Evolutionary conservation across 2,113 vertebrate genomes (phyloP), one percentile per base, ranked within the genome.

Genomic region (Amphiprion percula): DNA sequence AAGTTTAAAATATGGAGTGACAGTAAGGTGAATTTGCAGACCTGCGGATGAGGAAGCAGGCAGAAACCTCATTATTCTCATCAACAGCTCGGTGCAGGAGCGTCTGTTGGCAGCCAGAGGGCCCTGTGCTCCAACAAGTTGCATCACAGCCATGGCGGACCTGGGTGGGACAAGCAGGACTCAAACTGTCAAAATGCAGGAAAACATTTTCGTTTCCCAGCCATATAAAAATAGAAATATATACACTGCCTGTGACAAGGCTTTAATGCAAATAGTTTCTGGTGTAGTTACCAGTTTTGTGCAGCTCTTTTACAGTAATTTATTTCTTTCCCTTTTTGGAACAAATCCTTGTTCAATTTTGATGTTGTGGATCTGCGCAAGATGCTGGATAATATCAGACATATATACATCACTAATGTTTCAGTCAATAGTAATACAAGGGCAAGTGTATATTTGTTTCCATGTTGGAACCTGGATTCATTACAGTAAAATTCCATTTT

Each of bases 11-110:
- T 56, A 19, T 77, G 46, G 8, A 67, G 24, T 21, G 3, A 17
- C 2, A 0, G 10, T 47, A n/a, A 37, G 19, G 46, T 65, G 8
- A 55, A 1, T 0, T 53, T n/a, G 23, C 86, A 68, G 52, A 99
- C 98, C 98, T 99, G 94, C 98, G 98, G 77, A 99, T 95, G 61
- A 99, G 97, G 86, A 99, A 99, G 91, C 98, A 99, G 10, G 97
- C 94, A 0, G 94, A 94, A 62, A 96, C 89, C 79, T 99, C 97
- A 5, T 95, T 97, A 89, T 99, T 99, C 81, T 99, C 97, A 73
- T 99, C 97, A 15, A 99, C 95, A 67, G 98, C 97, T 92, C 98
- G 93, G 59, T 99, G 98, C 49, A 99, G 92, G 53, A 99, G 96
- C 0, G 96, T 99, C 91, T 99, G 98, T 41, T 95, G 94, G 88